Base-by-base conservation (phyloP, 2,888 invertebrate species). In the Empis stercorea region DNA sequence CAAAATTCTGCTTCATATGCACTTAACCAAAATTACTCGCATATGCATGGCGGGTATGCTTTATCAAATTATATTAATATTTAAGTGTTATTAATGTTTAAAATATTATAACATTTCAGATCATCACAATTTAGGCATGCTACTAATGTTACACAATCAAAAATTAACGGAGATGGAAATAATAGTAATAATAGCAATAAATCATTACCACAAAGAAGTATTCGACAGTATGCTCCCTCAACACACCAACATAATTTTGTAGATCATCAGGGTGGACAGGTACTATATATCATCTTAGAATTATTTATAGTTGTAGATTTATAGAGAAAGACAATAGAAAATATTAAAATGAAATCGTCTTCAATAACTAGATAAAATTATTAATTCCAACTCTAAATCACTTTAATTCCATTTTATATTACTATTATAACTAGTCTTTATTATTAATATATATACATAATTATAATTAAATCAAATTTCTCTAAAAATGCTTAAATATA, bases 131-230 rank as follows among this genome's bases (percentile, higher is more conserved):
- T 44, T 43, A 53, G 56, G 10, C 54, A 62, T 45, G 61, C 60
- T 48, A 55, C 59, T 17, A 63, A 60, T 50, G 56, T 62, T 54
- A 54, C 60, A 20, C 56, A 53, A 46, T 54, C 65, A n/a, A 68
- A 69, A 54, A 54, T 68, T 20, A 68, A 68, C 50, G 68, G 69
- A 9, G 67, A 69, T 32, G 52, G 55, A 14, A 49, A 46, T 44
- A 51, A 57, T 3, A 59, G 57, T 32, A 54, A 57, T 38, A 60
- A 56, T 48, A 45, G 59, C 13, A 60, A 59, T 43, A 68, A 67
- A 48, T 61, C 65, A 23, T 49, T 66, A 56, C 61, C 65, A 5
- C 67, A 66, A 48, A 61, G 68, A 39, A 59, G 57, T 46, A 59
- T 65, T 54, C 62, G 69, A 32, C 62, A 66, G 47, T 67, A 65